Evolutionary conservation across 1,140 invertebrate species (phyloP).

Genomic region (Drosophila equinoxialis): DNA sequence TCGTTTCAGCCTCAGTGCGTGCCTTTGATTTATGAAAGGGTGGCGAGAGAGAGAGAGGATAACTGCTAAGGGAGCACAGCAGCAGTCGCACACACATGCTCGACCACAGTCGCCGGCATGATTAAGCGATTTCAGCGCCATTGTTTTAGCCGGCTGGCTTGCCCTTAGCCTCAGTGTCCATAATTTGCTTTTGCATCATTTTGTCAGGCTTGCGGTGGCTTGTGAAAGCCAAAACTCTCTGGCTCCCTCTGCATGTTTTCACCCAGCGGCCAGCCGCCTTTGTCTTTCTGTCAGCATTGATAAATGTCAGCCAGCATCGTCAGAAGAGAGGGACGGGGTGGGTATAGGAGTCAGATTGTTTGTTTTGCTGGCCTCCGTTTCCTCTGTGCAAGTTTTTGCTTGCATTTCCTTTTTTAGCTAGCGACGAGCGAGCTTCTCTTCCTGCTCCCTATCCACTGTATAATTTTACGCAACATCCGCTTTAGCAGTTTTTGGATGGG

Average conservation of each 20-base stretch:
- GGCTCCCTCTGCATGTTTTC: constrained; percentile 10
- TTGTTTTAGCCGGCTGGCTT: constrained; percentile 64
- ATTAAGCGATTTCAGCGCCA: constrained; percentile 79
- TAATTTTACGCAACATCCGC: constrained; percentile 76
- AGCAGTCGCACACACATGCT: constrained; percentile 57
- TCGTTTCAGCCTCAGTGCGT: constrained; percentile 49
- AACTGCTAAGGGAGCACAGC: not conserved
- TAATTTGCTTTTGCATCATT: constrained; percentile 74
- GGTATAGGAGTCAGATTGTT: constrained; percentile 25
- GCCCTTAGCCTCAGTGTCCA: constrained; percentile 32
- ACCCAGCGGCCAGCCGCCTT: constrained; percentile 31
- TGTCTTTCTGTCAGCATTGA: constrained; percentile 77
- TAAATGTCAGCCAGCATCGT: constrained; percentile 68
- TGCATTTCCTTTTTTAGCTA: constrained; percentile 34
- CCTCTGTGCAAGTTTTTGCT: constrained; percentile 62
- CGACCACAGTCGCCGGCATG: constrained; percentile 69
- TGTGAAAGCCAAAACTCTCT: not conserved
- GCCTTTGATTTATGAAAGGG: constrained; percentile 68
- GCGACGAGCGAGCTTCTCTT: constrained; percentile 2
- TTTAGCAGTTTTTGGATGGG: constrained; percentile 37
- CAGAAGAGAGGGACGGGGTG: too few species aligned
- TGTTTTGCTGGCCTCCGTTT: constrained; percentile 49
- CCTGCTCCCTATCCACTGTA: constrained; percentile 28
- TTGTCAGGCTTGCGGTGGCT: constrained; percentile 68
- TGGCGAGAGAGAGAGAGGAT: constrained; percentile 5